These are phyloP conservation scores for Drosophila prostipennis DNA, from an alignment of 2,888 invertebrate genomes.

Conservation along the genomic window DNA sequence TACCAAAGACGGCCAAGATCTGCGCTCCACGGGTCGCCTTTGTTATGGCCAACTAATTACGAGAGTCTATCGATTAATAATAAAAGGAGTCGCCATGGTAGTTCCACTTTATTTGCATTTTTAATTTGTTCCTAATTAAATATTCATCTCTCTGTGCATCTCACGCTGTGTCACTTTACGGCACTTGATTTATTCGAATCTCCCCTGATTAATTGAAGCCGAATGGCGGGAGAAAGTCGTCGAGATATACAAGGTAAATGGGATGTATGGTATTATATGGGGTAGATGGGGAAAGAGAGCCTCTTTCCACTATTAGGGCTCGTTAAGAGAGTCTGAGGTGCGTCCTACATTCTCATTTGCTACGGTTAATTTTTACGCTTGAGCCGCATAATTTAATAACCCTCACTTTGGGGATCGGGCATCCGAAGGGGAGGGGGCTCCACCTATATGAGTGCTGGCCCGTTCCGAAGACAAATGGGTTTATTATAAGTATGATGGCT, in stretches of 20 bases:
- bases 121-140: slow-evolving; percentile 77
- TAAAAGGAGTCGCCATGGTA: slow-evolving; percentile 64
- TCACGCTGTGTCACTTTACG: slow-evolving; percentile 77
- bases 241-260: not conserved
- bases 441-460: slow-evolving; percentile 23
- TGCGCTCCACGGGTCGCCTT: slow-evolving; percentile 51
- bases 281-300: slow-evolving; percentile 4
- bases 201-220: slow-evolving; percentile 75
- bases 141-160: slow-evolving; percentile 73
- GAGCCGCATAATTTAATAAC: slow-evolving; percentile 74
- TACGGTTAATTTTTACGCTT: slow-evolving; percentile 78
- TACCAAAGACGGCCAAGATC: slow-evolving; percentile 19
- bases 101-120: slow-evolving; percentile 77
- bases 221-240: slow-evolving; percentile 70
- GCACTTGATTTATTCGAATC: slow-evolving; percentile 75
- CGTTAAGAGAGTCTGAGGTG: slow-evolving; percentile 58
- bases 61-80: slow-evolving; percentile 70
- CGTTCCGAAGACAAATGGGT: slow-evolving; percentile 68
- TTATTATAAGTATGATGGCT: slow-evolving; percentile 73
- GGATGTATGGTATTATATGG: not conserved
- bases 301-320: slow-evolving; percentile 63
- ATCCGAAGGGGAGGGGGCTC: not conserved
- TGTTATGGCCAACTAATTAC: slow-evolving; percentile 68
- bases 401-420: slow-evolving; percentile 12
- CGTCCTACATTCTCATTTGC: slow-evolving; percentile 71